These are phyloP conservation scores for Caenorhabditis sp. DNA, from an alignment of 2,888 invertebrate species.

Conservation along the genomic window DNA sequence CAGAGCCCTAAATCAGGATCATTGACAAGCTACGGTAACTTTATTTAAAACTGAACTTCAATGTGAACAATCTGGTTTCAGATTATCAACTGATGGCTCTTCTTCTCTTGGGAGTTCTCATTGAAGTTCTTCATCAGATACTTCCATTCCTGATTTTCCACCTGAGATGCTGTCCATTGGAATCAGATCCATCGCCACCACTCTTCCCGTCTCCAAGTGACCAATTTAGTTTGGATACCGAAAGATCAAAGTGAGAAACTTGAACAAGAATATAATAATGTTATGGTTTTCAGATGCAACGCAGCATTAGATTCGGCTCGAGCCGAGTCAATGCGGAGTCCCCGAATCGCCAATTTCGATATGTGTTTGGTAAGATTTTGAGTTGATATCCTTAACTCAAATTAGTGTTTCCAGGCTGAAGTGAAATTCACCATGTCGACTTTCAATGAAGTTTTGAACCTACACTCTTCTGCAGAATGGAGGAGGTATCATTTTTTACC, in stretches of 20 bases:
- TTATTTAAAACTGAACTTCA: background rate
- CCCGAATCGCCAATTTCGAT: constrained; percentile 66
- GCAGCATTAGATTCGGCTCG: constrained; percentile 68
- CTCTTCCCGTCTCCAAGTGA: constrained; percentile 67
- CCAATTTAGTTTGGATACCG: constrained; percentile 71
- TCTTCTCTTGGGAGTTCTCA: constrained; percentile 28
- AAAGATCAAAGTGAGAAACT: constrained; percentile 61
- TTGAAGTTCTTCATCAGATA: constrained; percentile 52
- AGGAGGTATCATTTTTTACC: constrained; percentile 44
- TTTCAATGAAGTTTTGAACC: constrained; percentile 68
- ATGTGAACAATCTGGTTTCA: background rate
- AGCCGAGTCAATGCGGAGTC: constrained; percentile 66
- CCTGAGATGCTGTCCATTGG: constrained; percentile 61
- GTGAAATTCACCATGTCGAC: constrained; percentile 68
- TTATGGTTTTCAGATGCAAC: constrained; percentile 51
- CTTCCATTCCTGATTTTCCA: constrained; percentile 55
- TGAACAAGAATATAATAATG: background rate
- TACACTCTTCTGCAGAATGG: constrained; percentile 69
- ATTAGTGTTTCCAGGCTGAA: constrained; percentile 65
- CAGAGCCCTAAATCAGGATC: constrained; percentile 37
- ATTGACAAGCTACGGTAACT: constrained; percentile 37
- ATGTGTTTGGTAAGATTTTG: constrained; percentile 63
- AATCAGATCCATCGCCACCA: constrained; percentile 69
- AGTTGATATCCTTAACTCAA: background rate
- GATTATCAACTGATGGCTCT: constrained; percentile 53